A percentile compares a stretch with the other conserved stretches of the same genome.
Conservation (phyloP, 2,113 vertebrate genomes). For the Harpagus bidentatus region DNA sequence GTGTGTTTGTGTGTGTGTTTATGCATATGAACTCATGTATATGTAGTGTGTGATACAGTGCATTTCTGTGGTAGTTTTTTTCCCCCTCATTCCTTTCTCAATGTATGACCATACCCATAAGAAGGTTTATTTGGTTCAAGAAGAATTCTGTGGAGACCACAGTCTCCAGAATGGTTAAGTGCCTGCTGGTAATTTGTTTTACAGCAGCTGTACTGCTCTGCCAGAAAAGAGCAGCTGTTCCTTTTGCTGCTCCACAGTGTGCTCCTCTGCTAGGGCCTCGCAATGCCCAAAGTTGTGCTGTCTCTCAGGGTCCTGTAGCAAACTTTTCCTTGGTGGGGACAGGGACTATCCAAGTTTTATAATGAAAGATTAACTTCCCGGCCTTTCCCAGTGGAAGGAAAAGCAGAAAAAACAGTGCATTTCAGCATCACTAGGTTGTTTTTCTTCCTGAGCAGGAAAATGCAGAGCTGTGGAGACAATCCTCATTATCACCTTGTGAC, state of each 20-base stretch:
- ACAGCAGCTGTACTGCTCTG: neutral
- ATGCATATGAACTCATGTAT: fast-evolving
- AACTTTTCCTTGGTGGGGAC: neutral
- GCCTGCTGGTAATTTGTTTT: neutral
- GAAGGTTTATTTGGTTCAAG: neutral
- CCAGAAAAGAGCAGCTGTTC: fast-evolving
- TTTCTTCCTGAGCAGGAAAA: neutral
- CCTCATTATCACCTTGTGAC: neutral
- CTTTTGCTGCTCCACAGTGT: neutral
- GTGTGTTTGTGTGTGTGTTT: no score
- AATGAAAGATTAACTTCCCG: neutral
- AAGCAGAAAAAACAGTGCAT: neutral
- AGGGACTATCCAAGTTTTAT: neutral
- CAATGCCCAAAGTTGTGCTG: neutral
- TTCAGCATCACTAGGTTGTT: neutral
- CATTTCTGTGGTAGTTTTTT: fast-evolving
- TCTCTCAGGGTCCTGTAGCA: neutral
- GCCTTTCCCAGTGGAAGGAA: neutral
- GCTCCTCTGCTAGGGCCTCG: neutral
- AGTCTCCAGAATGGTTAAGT: neutral
- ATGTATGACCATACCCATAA: fast-evolving
- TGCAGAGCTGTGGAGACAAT: neutral
- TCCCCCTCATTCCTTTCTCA: neutral
- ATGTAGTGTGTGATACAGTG: fast-evolving
- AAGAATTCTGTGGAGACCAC: neutral